Evolutionary conservation across 1,140 invertebrate species (phyloP).

Genomic region (Zaprionus nigranus): DNA sequence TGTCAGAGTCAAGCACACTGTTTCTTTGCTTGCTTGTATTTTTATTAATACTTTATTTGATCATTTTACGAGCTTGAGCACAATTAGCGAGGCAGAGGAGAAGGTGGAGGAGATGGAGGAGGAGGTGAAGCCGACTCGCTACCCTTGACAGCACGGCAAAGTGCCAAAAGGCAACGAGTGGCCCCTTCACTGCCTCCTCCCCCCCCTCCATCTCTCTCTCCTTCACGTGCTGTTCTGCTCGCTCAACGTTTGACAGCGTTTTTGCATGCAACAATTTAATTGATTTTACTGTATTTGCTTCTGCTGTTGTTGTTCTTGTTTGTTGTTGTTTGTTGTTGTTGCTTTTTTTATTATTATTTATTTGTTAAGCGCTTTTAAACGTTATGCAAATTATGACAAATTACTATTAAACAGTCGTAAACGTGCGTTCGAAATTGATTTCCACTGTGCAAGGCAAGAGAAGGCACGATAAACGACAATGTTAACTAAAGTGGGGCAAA

Average conservation of each 20-base stretch:
- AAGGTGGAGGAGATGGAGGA: background rate
- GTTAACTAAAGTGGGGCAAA: background rate
- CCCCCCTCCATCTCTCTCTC: background rate
- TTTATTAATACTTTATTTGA: background rate
- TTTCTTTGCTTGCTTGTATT: background rate
- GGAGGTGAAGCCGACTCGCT: conserved; percentile 14
- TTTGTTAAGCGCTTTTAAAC: conserved; percentile 72
- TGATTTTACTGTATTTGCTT: conserved; percentile 60
- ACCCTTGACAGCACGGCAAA: conserved; percentile 53
- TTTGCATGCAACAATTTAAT: conserved; percentile 68
- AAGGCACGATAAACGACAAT: conserved; percentile 10
- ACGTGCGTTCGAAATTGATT: conserved; percentile 69
- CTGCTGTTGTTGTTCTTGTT: conserved; percentile 17
- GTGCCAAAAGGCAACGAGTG: background rate
- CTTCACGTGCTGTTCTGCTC: background rate
- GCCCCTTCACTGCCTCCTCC: background rate
- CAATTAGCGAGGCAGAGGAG: background rate
- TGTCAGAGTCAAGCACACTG: no score
- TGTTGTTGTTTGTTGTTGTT: conserved; percentile 13
- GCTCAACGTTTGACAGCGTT: conserved; percentile 11
- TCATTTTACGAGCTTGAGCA: background rate
- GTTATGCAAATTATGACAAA: conserved; percentile 80
- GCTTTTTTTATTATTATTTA: conserved; percentile 48
- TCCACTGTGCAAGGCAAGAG: conserved; percentile 6
- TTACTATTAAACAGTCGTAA: conserved; percentile 75